Percentiles rank a stretch among this genome's conserved stretches.
phyloP scores from a whole-genome alignment of 1,140 invertebrate species.

The Metaphire vulgaris region DNA sequence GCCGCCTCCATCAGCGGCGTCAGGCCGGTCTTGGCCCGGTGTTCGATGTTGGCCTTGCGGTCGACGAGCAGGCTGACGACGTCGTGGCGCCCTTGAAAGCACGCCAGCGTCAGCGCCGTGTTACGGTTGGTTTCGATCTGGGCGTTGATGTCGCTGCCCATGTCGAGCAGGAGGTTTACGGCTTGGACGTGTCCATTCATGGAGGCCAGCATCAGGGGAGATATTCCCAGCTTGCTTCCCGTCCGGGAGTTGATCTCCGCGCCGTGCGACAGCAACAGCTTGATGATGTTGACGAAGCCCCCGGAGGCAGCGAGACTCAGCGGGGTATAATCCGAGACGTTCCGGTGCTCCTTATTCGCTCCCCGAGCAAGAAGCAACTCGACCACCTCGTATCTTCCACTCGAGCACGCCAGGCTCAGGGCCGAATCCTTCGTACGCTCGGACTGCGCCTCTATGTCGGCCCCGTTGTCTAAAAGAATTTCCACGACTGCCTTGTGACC shows the following conservation, averaged over 20 bases:
- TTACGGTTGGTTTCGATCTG: slow-evolving; percentile 98
- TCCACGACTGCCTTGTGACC: slow-evolving; percentile 93
- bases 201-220: slow-evolving; percentile 95
- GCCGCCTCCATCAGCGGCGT: slow-evolving; percentile 99
- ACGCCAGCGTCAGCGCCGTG: slow-evolving; percentile 95
- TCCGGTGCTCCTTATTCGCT: slow-evolving; percentile 97
- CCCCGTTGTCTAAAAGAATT: slow-evolving; percentile 80
- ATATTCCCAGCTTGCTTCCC: slow-evolving; percentile 71
- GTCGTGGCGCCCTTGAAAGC: slow-evolving; percentile 97
- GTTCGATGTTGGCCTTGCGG: slow-evolving; percentile 96
- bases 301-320: slow-evolving; percentile 93
- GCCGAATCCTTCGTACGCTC: slow-evolving; percentile 98
- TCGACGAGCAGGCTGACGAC: slow-evolving; percentile 92
- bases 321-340: slow-evolving; percentile 98
- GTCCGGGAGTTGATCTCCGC: slow-evolving; percentile 91
- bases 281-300: slow-evolving; percentile 97
- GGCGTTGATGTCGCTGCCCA: slow-evolving; percentile 99
- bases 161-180: slow-evolving; percentile 89
- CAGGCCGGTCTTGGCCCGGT: slow-evolving; percentile 95
- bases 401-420: slow-evolving; percentile 91
- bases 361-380: slow-evolving; percentile 77
- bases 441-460: slow-evolving; percentile 95
- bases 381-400: slow-evolving; percentile 92
- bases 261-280: slow-evolving; percentile 81
- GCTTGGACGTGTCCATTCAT: slow-evolving; percentile 99